A percentile compares a stretch with the other conserved stretches of the same genome.
Conservation (phyloP, 2,113 vertebrate species). For the Vombatus ursinus region DNA sequence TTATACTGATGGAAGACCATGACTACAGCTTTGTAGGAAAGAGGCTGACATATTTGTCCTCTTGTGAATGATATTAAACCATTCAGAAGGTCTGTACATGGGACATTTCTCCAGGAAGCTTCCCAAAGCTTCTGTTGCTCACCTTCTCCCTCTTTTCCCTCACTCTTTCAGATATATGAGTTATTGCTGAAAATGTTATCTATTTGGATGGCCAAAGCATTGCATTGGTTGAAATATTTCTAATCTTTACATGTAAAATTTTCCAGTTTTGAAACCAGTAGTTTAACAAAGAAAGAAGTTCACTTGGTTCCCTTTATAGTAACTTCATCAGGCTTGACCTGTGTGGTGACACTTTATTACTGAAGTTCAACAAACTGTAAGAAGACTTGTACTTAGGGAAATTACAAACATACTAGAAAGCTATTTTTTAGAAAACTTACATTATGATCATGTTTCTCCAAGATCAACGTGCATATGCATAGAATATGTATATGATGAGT, state of each 20-base stretch:
- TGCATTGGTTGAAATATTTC: background rate
- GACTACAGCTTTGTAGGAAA: slow-evolving; percentile 36
- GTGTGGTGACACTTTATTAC: background rate
- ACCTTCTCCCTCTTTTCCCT: background rate
- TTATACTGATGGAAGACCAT: slow-evolving; percentile 22
- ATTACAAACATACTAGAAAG: background rate
- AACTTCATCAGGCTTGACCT: background rate
- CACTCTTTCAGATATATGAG: background rate
- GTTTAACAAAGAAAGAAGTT: background rate
- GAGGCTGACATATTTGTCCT: background rate
- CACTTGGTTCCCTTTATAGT: background rate
- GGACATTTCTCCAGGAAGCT: background rate
- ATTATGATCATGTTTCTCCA: background rate
- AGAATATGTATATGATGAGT: background rate
- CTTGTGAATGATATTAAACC: slow-evolving; percentile 14
- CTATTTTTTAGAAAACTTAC: slow-evolving; percentile 49
- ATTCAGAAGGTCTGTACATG: background rate
- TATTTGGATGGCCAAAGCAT: background rate
- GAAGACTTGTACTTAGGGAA: background rate
- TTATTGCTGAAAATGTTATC: background rate
- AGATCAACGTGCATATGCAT: background rate
- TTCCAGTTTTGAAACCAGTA: background rate
- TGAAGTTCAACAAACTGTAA: background rate
- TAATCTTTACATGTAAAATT: background rate
- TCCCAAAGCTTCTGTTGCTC: background rate